These are phyloP conservation scores for Lordiphosa clarofinis DNA, from an alignment of 1,140 invertebrate species.

Conservation along the genomic window DNA sequence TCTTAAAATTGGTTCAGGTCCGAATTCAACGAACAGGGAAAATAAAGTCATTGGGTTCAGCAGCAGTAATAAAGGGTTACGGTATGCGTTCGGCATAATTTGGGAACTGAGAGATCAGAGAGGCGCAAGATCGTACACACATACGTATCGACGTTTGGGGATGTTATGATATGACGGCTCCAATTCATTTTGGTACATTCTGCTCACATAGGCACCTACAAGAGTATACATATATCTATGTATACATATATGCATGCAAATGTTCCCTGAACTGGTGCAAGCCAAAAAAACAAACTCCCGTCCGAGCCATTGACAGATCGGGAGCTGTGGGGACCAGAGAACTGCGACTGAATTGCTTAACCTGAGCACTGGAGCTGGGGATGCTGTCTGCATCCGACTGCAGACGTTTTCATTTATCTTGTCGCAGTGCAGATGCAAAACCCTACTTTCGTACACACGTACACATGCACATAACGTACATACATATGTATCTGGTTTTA, in stretches of 20 bases:
- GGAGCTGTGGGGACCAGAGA: constrained; percentile 5
- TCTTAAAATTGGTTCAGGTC: constrained; percentile 49
- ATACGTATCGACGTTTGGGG: not conserved
- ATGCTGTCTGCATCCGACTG: constrained; percentile 10
- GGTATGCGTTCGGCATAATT: not conserved
- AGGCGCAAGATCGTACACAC: not conserved
- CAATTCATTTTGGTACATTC: not conserved
- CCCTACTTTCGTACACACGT: constrained; percentile 13
- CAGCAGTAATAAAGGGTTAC: constrained; percentile 15
- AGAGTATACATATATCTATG: not conserved
- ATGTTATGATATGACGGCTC: not conserved
- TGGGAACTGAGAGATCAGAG: not conserved
- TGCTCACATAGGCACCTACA: constrained; percentile 2
- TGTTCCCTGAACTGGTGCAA: not conserved
- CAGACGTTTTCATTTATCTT: constrained; percentile 24
- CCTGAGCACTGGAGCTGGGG: constrained; percentile 1
- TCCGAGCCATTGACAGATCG: not conserved
- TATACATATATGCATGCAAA: constrained; percentile 1
- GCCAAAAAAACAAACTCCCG: constrained; percentile 3
- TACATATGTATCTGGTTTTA: constrained; percentile 47
- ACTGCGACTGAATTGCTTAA: constrained; percentile 1
- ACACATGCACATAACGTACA: constrained; percentile 16
- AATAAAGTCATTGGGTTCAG: constrained; percentile 63
- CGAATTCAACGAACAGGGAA: constrained; percentile 24
- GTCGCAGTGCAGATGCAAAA: constrained; percentile 19